These are phyloP conservation scores for Cephus pulcher DNA, from an alignment of 2,888 invertebrate genomes.

Conservation along the genomic window DNA sequence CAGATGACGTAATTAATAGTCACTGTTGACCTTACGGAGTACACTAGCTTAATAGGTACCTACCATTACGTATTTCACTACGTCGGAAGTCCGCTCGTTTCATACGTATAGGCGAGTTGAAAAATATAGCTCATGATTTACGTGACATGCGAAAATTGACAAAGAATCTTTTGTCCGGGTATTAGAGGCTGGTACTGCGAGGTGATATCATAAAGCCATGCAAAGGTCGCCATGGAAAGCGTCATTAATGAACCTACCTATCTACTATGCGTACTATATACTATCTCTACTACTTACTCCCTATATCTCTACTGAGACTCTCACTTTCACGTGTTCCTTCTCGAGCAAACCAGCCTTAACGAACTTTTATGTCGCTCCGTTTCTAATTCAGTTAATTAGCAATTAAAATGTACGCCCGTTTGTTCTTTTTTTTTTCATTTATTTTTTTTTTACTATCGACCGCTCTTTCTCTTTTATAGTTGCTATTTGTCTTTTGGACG, in stretches of 20 bases:
- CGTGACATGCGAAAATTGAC: neutral
- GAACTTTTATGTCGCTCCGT: neutral
- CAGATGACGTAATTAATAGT: conserved; percentile 44
- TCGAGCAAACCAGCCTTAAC: neutral
- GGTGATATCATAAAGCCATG: neutral
- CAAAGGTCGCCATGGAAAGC: neutral
- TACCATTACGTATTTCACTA: conserved; percentile 37
- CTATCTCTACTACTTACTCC: neutral
- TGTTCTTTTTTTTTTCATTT: neutral
- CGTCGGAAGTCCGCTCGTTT: conserved; percentile 7
- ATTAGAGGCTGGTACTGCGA: neutral
- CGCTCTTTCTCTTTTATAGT: neutral
- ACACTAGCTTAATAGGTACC: conserved; percentile 31
- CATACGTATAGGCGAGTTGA: neutral
- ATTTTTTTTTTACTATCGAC: neutral
- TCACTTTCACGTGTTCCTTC: neutral
- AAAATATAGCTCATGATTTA: neutral
- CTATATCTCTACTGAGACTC: neutral
- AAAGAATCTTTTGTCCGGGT: neutral
- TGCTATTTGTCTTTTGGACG: neutral
- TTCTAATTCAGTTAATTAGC: neutral
- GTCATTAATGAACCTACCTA: neutral
- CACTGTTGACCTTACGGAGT: conserved; percentile 48
- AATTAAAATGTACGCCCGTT: neutral
- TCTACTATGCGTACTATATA: neutral